phyloP scores from a whole-genome alignment of 2,888 invertebrate genomes.

The Heliconius erato region DNA sequence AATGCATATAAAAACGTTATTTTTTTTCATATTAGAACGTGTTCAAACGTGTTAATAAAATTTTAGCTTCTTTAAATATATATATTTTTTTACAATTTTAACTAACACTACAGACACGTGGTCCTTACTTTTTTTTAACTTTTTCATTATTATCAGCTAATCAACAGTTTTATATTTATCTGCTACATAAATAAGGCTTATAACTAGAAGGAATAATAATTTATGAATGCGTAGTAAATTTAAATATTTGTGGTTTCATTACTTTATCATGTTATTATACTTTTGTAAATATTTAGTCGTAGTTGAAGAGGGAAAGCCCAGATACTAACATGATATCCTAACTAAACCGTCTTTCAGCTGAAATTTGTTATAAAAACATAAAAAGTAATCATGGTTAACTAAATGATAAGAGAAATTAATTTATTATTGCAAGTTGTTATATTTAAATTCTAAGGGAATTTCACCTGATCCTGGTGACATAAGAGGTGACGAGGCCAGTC shows the following conservation, averaged over 20 bases:
- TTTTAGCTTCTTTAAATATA: neutral
- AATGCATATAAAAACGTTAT: neutral
- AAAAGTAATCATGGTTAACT: no score
- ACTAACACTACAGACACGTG: no score
- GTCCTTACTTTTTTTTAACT: no score
- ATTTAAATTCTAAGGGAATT: neutral
- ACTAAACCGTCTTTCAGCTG: neutral
- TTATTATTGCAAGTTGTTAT: neutral
- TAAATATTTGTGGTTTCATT: neutral
- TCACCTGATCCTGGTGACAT: neutral
- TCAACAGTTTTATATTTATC: no score
- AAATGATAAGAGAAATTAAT: neutral
- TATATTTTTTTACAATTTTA: no score
- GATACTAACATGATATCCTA: conserved; percentile 11
- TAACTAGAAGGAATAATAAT: no score
- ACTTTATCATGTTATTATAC: neutral
- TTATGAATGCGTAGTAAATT: neutral
- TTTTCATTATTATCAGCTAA: no score
- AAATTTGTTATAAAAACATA: neutral
- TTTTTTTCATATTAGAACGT: neutral
- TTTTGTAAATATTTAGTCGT: neutral
- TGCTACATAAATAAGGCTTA: no score
- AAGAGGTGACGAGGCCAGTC: no score
- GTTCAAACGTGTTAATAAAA: neutral
- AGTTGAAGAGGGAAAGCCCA: conserved; percentile 20